phyloP scores from a whole-genome alignment of 1,140 invertebrate genomes.

The Lepidotrigona ventralis region DNA sequence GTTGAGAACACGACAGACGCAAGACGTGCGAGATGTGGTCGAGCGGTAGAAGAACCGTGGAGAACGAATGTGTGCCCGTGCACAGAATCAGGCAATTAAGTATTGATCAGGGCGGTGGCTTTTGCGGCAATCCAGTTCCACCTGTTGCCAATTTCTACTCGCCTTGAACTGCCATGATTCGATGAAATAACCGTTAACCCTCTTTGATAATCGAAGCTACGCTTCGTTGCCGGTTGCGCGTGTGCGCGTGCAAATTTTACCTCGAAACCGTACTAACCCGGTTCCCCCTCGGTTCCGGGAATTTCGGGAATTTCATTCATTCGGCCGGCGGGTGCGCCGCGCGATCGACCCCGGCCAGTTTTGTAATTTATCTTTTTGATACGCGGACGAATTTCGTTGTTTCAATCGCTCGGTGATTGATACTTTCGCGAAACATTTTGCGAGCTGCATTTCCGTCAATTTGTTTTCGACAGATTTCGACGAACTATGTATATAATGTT shows the following conservation, averaged over 20 bases:
- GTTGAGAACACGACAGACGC: background rate
- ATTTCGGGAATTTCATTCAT: background rate
- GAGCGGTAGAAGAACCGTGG: background rate
- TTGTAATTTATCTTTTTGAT: background rate
- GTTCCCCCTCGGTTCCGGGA: background rate
- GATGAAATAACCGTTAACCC: conserved; percentile 65
- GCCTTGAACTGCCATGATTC: conserved; percentile 54
- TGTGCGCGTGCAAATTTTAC: background rate
- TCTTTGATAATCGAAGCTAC: conserved; percentile 33
- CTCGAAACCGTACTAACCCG: conserved; percentile 1
- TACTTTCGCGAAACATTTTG: too few species aligned
- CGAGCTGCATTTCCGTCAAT: background rate
- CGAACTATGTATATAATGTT: too few species aligned
- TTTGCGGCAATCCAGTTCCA: conserved; percentile 61
- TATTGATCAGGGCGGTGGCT: conserved; percentile 75
- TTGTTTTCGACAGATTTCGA: background rate
- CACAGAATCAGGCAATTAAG: conserved; percentile 70
- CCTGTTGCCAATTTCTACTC: conserved; percentile 69
- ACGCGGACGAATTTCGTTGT: background rate
- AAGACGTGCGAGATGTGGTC: background rate
- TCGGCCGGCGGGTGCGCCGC: background rate
- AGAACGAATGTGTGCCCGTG: conserved; percentile 29
- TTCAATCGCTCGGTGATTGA: background rate
- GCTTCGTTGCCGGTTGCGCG: background rate
- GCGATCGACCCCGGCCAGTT: background rate